Base-by-base conservation (phyloP, 1,140 invertebrate genomes). In the Hydropsyche tenuis region DNA sequence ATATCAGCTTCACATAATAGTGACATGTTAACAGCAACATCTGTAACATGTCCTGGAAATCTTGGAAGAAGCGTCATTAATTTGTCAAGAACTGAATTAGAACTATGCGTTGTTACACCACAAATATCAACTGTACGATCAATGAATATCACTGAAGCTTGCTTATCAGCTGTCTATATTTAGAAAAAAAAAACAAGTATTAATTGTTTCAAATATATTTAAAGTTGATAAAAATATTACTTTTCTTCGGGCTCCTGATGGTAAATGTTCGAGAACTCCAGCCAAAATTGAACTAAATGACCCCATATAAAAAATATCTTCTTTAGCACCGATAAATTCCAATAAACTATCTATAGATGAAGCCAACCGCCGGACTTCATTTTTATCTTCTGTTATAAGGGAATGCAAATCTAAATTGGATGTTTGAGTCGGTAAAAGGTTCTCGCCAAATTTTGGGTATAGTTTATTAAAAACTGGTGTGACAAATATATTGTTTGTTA, bases 101-200 rank as follows among this genome's bases (percentile, higher is more conserved):
- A 86, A 51, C 87, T 86, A 78, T 89, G 87, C 78, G 85, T 88
- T 53, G 85, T 87, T 16, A 87, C 85, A 66, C 85, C 85, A 75
- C 87, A 88, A 16, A 92, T 78, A 79, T 92, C 91, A 20, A 92
- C 78, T 0, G 88, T 88, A 45, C 91, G 84, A 73, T 92, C 91
- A 22, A 92, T 79, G 46, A 92, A 83, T 65, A 92, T 87, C 7
- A 92, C 75, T 4, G 90, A 90, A 23, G 88, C 84, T 75, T 86
- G 87, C 62, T 84, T 85, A 6, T 81, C 74, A 51, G 85, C 85
- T 53, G 80, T 84, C 88, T 89, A 81, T 43, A 80, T n/a, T n/a
- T 76, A 56, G 74, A 78, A 68, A 64, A 73, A 20, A 60, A 75
- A 46, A 45, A 37, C 12, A 71, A 69, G 46, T 45, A 37, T 14